Conservation (phyloP, 2,113 vertebrate genomes). For the Scytalopus superciliaris region DNA sequence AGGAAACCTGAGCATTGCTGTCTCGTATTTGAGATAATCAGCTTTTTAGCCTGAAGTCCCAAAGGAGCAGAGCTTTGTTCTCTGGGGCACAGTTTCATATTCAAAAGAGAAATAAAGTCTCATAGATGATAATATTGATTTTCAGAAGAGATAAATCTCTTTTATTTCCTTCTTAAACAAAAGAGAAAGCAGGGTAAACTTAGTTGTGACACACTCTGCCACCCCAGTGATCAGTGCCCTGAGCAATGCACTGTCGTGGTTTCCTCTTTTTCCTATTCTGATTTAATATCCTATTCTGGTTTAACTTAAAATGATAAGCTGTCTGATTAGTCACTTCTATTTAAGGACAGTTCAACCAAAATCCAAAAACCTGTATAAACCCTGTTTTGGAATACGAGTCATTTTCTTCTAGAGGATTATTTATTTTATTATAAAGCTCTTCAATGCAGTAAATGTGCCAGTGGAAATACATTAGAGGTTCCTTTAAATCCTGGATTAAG, state of each 20-base stretch:
- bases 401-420: background rate
- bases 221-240: background rate
- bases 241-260: background rate
- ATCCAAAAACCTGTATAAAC: background rate
- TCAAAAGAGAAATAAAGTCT: background rate
- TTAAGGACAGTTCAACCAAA: background rate
- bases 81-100: background rate
- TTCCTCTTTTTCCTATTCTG: background rate
- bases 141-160: background rate
- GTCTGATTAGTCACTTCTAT: background rate
- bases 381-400: background rate
- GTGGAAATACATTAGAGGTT: background rate
- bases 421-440: background rate
- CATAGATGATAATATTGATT: background rate
- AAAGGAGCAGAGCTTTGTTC: background rate
- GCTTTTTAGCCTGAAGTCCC: background rate
- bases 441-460: background rate
- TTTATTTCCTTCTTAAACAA: background rate
- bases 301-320: background rate
- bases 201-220: background rate
- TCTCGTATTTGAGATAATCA: background rate
- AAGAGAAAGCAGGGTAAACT: background rate
- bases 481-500: background rate
- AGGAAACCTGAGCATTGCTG: background rate
- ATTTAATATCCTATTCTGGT: background rate